Evolutionary conservation across 2,888 invertebrate genomes (phyloP), one percentile per base, ranked within the genome.

Genomic region (Mystacides longicornis): DNA sequence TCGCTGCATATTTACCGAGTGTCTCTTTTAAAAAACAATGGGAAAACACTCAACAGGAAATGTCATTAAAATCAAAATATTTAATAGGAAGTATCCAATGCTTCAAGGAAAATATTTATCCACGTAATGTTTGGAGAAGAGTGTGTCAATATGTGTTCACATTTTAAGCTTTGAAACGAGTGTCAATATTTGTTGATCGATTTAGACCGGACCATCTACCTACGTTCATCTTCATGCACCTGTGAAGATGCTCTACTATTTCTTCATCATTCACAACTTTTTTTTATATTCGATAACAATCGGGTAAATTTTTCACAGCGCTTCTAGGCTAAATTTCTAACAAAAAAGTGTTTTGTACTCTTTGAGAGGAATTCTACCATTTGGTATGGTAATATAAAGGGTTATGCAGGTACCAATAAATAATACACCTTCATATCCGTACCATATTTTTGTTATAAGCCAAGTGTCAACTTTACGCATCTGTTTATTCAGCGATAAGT

Each of bases 111-210:
- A 27, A 47, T 48, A 42, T 31, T 33, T 27, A 20, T 50, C 16
- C 4, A 31, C 11, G 4, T 23, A 1, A 14, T 48, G 37, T 48
- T 48, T 53, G 52, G 33, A 49, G 27, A 52, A 45, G 45, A 21
- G 3, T 45, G 45, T 20, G 20, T 21, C 18, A 45, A 45, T 45
- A 45, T 20, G 21, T 45, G 20, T 45, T 20, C 16, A 9, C 49
- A 58, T 55, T 54, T 54, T 51, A 49, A 53, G 51, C 31, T 45
- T 55, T 48, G 48, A 58, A 58, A 58, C 37, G 58, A 50, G 53
- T 46, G 52, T 51, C 37, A 58, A 58, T 58, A 58, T 58, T 58
- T 48, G 53, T 52, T 46, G 16, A 49, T 48, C 31, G 55, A 56
- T 55, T 57, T 58, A 54, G 42, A 37, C 37, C 21, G 45, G 9